Percentiles rank a stretch among this genome's conserved stretches.
These are phyloP conservation scores for Pangasius macronema DNA, from an alignment of 2,797 vertebrate genomes.

Conservation along the genomic window DNA sequence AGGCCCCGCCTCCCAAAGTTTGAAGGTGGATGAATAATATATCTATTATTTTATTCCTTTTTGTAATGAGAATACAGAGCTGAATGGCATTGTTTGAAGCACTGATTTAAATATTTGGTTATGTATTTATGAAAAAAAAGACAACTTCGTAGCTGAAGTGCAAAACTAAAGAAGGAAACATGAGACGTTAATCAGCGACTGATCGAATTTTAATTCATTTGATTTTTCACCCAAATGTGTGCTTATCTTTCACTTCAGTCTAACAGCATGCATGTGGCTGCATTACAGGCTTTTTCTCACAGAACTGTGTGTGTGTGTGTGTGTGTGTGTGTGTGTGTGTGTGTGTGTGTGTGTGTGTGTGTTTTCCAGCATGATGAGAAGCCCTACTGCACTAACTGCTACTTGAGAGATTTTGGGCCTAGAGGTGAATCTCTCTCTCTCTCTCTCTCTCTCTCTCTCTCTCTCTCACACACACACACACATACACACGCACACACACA, in stretches of 20 bases:
- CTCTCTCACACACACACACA: neutral
- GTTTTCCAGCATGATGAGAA: conserved; percentile 80
- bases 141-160: too few relatives aligned
- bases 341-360: conserved; percentile 68
- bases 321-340: conserved; percentile 59
- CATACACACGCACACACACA: neutral
- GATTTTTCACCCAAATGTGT: neutral
- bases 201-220: neutral
- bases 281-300: conserved; percentile 27
- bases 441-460: conserved; percentile 4
- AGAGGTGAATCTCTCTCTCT: conserved; percentile 67
- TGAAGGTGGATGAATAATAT: neutral
- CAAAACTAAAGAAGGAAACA: neutral
- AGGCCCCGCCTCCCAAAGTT: neutral
- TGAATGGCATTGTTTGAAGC: neutral
- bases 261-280: neutral
- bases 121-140: neutral
- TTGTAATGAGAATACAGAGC: neutral
- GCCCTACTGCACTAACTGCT: conserved; percentile 80
- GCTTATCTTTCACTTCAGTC: neutral
- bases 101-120: neutral
- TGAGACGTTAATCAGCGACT: neutral
- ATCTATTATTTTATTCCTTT: neutral
- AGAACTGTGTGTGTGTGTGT: conserved; percentile 63
- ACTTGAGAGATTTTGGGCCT: conserved; percentile 78